Base-by-base conservation (phyloP, 2,888 invertebrate genomes). In the Pomacea canaliculata region DNA sequence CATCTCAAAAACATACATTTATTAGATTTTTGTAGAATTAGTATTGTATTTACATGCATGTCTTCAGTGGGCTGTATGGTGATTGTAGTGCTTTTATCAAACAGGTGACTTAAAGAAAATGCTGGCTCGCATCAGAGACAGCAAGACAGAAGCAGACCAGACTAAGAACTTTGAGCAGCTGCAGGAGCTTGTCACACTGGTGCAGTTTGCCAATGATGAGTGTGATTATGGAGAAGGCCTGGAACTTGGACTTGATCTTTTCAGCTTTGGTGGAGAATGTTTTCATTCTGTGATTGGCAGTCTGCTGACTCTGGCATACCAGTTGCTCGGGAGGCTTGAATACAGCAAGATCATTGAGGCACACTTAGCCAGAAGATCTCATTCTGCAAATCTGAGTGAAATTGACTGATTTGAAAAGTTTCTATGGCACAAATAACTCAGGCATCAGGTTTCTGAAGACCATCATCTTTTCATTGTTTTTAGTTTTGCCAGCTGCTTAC, bases 171-270 rank as follows among this genome's bases (percentile, higher is more conserved):
- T 95, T 78, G 94, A 94, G 46, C 93, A 94, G 51, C 84, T 98
- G 7, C 95, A 96, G 85, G 95, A 96, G 76, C 92, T 96, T 2
- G 93, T 97, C 79, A 96, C 95, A 7, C 94, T 94, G 76, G 94
- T 96, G 10, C 95, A 94, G 89, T 96, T 96, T 89, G 98, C 98
- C 0, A 94, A 95, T 76, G 98, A 98, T 88, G 98, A 99, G 90
- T 95, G 95, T 88, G 98, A 98, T 90, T 98, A 97, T 91, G 98
- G 97, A 0, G 97, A 96, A 74, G 95, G 96, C 0, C 91, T 98
- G 3, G 98, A 98, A 90, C 92, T 96, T 62, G 98, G 97, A 0
- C 94, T 96, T 82, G 94, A 96, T 90, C 91, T 98, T 70, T 96
- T 98, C 88, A 94, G 94, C 79, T 95, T 85, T 73, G 90, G 91